Evolutionary conservation across 2,797 vertebrate genomes (phyloP), one percentile per base, ranked within the genome.

Genomic region (Macroramphosus scolopax): DNA sequence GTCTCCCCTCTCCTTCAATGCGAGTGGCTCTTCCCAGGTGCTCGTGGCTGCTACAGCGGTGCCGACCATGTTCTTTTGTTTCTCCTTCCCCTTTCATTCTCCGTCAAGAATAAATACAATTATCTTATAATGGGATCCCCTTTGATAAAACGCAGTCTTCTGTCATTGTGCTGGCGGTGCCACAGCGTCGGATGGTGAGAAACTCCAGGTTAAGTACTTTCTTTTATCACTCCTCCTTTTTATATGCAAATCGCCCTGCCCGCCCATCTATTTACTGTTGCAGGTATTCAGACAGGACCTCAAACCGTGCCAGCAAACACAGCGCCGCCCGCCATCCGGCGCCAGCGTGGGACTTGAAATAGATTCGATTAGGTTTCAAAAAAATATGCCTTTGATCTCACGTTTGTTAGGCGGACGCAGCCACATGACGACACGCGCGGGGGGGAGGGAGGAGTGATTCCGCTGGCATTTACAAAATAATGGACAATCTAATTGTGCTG

Each of bases 151-250:
- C 66, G 68, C 69, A 68, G 81, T 82, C 64, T 61, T 87, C 81
- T 79, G 83, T 89, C 83, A 88, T 87, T 71, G 70, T 77, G 82
- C 60, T 81, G 68, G 67, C 75, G 74, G 77, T 78, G 75, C 63
- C 80, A 69, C 58, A 61, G 70, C 84, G 81, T 84, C 80, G 77
- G 78, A 87, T 86, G 82, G 75, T 63, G 77, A 82, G 73, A 86
- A 88, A 82, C 68, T 88, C 69, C 68, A 84, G 78, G 85, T 89
- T 87, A 89, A 89, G 75, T 84, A 87, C 76, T 85, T 86, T 84
- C 78, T 82, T 88, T 88, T 88, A 88, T 83, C 80, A 67, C 68
- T 18, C 69, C 69, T 77, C 80, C 85, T 86, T 89, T 90, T 90
- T 87, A 90, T 85, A 89, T 89, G 87, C 85, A 89, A 89, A 90